Percentiles rank a stretch among this genome's conserved stretches.
phyloP scores from a whole-genome alignment of 2,797 vertebrate genomes.

The Miichthys miiuy region DNA sequence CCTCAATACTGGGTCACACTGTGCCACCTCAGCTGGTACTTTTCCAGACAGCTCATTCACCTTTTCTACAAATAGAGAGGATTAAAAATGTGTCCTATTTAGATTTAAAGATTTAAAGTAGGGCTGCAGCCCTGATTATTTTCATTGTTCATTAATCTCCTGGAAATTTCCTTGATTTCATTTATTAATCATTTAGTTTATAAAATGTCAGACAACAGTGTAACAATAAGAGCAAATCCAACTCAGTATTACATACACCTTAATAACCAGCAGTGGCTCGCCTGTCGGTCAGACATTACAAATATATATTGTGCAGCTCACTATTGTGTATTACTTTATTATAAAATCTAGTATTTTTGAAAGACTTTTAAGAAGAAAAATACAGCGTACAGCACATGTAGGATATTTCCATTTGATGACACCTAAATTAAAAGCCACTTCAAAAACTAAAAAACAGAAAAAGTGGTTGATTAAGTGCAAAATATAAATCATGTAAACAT shows the following conservation, averaged over 20 bases:
- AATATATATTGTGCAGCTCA: neutral
- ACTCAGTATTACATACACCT: neutral
- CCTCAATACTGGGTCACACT: constrained; percentile 38
- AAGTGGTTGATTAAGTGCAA: neutral
- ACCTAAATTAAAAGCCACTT: neutral
- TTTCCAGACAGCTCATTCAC: constrained; percentile 39
- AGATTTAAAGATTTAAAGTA: neutral
- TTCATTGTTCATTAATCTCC: neutral
- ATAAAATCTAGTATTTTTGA: neutral
- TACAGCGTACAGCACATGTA: too few species aligned
- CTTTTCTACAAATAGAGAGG: neutral
- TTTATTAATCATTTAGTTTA: neutral
- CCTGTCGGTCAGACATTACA: neutral
- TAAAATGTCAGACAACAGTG: neutral
- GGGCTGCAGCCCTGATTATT: neutral
- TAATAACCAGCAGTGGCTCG: too few species aligned
- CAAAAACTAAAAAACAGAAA: neutral
- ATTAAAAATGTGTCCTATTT: neutral
- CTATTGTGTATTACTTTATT: neutral
- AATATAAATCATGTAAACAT: constrained; percentile 19
- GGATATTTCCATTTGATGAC: neutral
- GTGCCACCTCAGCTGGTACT: constrained; percentile 30
- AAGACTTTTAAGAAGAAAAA: too few species aligned
- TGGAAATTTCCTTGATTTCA: neutral
- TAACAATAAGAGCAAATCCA: neutral